phyloP scores from a whole-genome alignment of 2,113 vertebrate genomes.

The Microcebus murinus region DNA sequence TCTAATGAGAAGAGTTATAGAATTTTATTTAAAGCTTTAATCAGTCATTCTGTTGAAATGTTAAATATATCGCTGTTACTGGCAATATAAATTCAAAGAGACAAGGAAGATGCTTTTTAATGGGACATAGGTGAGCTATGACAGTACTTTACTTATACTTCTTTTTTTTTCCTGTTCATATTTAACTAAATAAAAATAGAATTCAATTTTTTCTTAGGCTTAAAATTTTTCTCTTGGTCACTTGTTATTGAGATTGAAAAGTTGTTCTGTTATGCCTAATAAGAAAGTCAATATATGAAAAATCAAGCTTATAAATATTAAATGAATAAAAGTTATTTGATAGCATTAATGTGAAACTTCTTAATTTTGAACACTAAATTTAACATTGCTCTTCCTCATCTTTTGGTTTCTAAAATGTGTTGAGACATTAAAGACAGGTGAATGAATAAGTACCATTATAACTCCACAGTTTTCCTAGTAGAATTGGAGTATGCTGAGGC shows the following conservation, averaged over 20 bases:
- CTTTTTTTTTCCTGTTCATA: background rate
- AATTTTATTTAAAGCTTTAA: slow-evolving; percentile 55
- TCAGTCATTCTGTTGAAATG: background rate
- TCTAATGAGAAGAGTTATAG: background rate
- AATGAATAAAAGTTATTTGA: slow-evolving; percentile 4
- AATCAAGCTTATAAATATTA: background rate
- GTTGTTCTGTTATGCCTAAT: background rate
- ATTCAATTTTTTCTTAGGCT: background rate
- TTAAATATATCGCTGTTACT: background rate
- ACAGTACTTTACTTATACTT: background rate
- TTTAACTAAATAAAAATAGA: slow-evolving; percentile 32
- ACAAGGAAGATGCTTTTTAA: background rate
- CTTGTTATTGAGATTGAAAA: background rate
- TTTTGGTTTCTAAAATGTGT: background rate
- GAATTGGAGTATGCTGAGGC: background rate
- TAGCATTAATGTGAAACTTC: background rate
- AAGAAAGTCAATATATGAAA: background rate
- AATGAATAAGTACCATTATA: background rate
- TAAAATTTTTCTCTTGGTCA: background rate
- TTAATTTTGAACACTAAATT: background rate
- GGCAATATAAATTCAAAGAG: slow-evolving; percentile 14
- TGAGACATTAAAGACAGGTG: background rate
- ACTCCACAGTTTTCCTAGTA: background rate
- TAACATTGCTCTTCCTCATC: background rate
- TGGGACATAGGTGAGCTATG: background rate